Base-by-base conservation (phyloP, 2,797 vertebrate species). In the Phoeniculus purpureus region DNA sequence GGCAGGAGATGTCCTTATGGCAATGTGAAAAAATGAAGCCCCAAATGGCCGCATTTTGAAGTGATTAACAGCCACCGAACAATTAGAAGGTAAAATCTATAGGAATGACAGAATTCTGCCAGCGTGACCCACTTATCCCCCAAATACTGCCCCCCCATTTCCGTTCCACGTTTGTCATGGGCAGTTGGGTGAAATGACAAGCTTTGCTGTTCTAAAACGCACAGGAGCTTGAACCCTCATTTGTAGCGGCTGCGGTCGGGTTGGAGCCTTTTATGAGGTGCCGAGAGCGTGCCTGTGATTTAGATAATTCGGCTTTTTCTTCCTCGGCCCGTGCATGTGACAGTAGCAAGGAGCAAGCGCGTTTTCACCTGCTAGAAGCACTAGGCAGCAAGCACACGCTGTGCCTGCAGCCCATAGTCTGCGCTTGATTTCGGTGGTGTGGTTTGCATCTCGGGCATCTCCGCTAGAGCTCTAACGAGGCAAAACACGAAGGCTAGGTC, bases 381-480 rank as follows among this genome's bases (percentile, higher is more conserved):
- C 12, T 37, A 37, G 37, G 37, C 23, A 62, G n/a, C 71, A 73
- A 73, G 29, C 37, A 20, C 59, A 4, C 50, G 59, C 65, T 80
- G 43, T 50, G 88, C 54, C 51, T 84, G 15, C 82, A 61, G 71
- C 52, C 76, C 45, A 13, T 89, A 78, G 60, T 80, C 74, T 62
- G 18, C 37, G 17, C 45, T 75, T 84, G 27, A 64, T 86, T 94
- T 89, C 75, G 80, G 29, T 65, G 52, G 18, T 80, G 68, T 62
- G 48, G 73, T 88, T 91, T 88, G 68, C 48, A 52, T 91, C 80
- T 89, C 62, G 81, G 80, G 25, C 76, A 60, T 87, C 37, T 92
- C 73, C 87, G 62, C 85, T 93, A 34, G 55, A 82, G 59, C 31
- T 80, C 81, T 96, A 92, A 94, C 85, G 84, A 89, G 93, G 90